A percentile compares a stretch with the other conserved stretches of the same genome.
phyloP scores from a whole-genome alignment of 2,797 vertebrate genomes.

The Apogon hyalosoma region DNA sequence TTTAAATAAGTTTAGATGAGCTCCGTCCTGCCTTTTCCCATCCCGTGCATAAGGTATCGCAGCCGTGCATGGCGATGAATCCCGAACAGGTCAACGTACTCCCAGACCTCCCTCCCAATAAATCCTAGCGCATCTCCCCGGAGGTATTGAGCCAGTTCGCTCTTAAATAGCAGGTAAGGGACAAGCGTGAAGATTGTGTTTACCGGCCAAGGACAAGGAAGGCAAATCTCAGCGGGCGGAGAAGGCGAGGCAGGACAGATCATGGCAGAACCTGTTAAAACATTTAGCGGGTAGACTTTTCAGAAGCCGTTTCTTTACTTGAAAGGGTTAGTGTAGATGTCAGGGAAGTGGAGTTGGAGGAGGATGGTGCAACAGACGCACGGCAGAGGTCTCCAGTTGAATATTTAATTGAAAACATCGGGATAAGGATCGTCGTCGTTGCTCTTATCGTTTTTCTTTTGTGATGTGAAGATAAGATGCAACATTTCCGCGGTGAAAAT shows the following conservation, averaged over 20 bases:
- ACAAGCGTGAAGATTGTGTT: conserved; percentile 73
- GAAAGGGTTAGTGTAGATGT: conserved; percentile 46
- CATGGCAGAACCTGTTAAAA: conserved; percentile 64
- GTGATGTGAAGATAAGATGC: background rate
- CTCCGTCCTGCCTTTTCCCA: conserved; percentile 30
- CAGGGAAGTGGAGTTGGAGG: conserved; percentile 7
- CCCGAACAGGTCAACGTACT: conserved; percentile 55
- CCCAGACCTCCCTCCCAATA: conserved; percentile 64
- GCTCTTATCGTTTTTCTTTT: conserved; percentile 1
- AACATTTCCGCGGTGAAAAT: background rate
- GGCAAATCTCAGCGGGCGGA: conserved; percentile 43
- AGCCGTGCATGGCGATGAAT: conserved; percentile 60
- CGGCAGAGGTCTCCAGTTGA: conserved; percentile 2
- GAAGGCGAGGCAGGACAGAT: conserved; percentile 39
- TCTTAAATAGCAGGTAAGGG: conserved; percentile 71
- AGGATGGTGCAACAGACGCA: conserved; percentile 8
- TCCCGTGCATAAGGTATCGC: conserved; percentile 41
- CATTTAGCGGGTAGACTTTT: conserved; percentile 59
- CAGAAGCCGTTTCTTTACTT: conserved; percentile 47
- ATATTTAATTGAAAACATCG: conserved; percentile 32
- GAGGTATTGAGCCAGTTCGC: conserved; percentile 42
- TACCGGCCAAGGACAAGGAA: conserved; percentile 74
- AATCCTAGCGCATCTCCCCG: conserved; percentile 55
- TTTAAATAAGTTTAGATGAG: conserved; percentile 73
- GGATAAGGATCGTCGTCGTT: background rate